A percentile compares a stretch with the other conserved stretches of the same genome.
Conservation (phyloP, 2,113 vertebrate species). For the Catharus fuscescens region DNA sequence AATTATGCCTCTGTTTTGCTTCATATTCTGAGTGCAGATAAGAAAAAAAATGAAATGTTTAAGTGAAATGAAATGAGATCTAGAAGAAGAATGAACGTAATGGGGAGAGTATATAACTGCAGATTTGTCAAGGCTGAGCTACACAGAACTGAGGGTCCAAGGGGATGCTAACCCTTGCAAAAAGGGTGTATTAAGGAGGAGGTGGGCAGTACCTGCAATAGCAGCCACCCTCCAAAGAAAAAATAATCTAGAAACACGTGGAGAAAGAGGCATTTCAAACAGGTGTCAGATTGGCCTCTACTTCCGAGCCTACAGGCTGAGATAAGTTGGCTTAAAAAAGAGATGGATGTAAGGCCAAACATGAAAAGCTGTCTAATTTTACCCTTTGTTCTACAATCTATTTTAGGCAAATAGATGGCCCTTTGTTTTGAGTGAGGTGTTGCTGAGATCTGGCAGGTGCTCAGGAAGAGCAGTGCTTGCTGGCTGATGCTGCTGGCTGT, state of each 20-base stretch:
- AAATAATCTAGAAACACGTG: background rate
- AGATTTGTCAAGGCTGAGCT: background rate
- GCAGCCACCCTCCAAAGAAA: background rate
- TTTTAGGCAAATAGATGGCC: background rate
- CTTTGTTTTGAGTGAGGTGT: background rate
- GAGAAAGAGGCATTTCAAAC: background rate
- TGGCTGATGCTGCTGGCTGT: rapidly evolving
- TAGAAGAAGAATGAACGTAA: background rate
- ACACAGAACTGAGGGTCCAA: background rate
- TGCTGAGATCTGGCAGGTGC: background rate
- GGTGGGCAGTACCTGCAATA: background rate
- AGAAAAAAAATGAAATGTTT: background rate
- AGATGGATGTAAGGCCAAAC: background rate
- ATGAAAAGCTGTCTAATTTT: background rate
- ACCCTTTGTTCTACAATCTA: background rate
- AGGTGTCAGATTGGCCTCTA: background rate
- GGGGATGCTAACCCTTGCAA: background rate
- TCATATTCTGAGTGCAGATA: background rate
- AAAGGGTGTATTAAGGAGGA: background rate
- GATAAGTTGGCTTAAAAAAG: background rate
- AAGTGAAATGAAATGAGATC: background rate
- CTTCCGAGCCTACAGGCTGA: background rate
- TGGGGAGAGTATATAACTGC: rapidly evolving
- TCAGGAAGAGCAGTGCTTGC: background rate
- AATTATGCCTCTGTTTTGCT: background rate